Conservation (phyloP, 1,140 invertebrate species). For the Patella vulgata region DNA sequence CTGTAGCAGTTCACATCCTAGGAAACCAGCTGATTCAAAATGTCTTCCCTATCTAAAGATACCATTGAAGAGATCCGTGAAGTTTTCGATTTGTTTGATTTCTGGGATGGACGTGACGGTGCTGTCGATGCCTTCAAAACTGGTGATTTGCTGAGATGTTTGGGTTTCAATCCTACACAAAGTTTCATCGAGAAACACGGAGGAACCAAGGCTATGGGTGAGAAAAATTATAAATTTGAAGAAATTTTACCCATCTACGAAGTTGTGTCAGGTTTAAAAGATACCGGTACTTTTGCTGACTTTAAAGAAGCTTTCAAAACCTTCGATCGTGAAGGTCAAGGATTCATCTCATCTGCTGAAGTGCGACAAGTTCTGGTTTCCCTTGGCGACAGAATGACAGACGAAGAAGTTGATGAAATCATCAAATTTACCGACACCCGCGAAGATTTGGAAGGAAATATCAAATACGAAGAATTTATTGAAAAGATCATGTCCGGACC, state of each 20-base stretch:
- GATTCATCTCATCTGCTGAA: constrained; percentile 96
- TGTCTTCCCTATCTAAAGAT: no score
- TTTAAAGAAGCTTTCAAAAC: constrained; percentile 99
- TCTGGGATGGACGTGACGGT: constrained; percentile 68
- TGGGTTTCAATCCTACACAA: constrained; percentile 93
- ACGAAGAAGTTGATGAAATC: constrained; percentile 82
- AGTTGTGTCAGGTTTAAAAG: constrained; percentile 96
- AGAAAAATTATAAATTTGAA: constrained; percentile 86
- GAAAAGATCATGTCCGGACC: no score
- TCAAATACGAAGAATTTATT: constrained; percentile 13
- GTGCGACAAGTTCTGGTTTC: constrained; percentile 94
- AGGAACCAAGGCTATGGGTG: constrained; percentile 95
- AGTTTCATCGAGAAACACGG: constrained; percentile 91
- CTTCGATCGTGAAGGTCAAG: constrained; percentile 98
- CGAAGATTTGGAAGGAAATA: no score
- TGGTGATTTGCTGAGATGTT: constrained; percentile 89
- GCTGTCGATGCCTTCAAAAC: constrained; percentile 65
- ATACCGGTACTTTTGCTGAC: constrained; percentile 96
- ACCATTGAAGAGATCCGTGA: constrained; percentile 62
- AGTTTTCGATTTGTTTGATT: constrained; percentile 68
- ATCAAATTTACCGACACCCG: constrained; percentile 56
- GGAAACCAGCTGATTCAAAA: no score
- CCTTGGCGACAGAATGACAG: constrained; percentile 85
- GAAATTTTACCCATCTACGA: constrained; percentile 99
- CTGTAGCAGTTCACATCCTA: no score